Base-by-base conservation (phyloP, 1,140 invertebrate genomes). In the Neoseiulus cucumeris region DNA sequence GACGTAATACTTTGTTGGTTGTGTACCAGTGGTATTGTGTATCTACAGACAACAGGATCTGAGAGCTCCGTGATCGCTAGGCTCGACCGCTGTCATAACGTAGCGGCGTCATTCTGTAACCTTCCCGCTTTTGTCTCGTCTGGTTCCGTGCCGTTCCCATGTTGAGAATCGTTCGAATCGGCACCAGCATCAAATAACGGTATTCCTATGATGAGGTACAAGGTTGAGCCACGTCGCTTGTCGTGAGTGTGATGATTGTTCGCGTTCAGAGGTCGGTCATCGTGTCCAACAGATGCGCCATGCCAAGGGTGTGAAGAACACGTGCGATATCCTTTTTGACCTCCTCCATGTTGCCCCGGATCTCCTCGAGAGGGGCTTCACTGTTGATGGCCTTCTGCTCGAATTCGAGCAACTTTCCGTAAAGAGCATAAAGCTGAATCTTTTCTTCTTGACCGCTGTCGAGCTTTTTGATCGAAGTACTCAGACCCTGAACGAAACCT, bases 391-490 rank as follows among this genome's bases (percentile, higher is more conserved):
- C 51, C 22, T 59, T 59, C 51, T 59, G 51, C 33, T 59, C 51
- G 22, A 59, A 59, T 25, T 59, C 51, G 14, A 59, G 33, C 51
- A 59, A 33, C 22, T 59, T 59, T 14, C 51, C 51, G 33, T 59
- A 59, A 14, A 59, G 22, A 14, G 51, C 51, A 9, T 59, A 59
- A 17, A 59, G 22, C 33, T 59, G 51, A 25, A 29, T 59, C 9
- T 59, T 59, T 20, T 59, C 51, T 59, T 59, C 51, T 9, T 59
- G 51, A 59, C 51, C 51, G 51, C 51, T 59, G 51, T 59, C 51
- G 51, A 59, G 51, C 9, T 59, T 59, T 20, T 59, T 59, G 51
- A 59, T 59, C 51, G 51, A 59, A 59, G 51, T 59, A 59, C 51
- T 59, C 4, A 59, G 51, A 59, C 51, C 51, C 51, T 59, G 51